Evolutionary conservation across 2,113 vertebrate species (phyloP), one percentile per base, ranked within the genome.

Genomic region (Opisthocomus hoazin): DNA sequence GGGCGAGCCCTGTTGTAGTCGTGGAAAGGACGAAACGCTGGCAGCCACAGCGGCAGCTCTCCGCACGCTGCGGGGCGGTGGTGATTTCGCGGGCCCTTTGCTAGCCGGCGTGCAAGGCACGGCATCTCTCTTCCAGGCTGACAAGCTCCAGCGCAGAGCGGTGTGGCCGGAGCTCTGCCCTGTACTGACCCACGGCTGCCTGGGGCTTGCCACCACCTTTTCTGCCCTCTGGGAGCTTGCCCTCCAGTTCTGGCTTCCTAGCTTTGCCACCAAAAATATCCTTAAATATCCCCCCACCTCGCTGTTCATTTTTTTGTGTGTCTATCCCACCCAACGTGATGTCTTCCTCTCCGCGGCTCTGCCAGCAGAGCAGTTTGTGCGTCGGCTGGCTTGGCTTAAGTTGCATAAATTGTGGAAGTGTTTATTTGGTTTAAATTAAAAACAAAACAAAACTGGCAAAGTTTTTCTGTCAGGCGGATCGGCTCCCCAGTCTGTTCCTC

Each of bases 391-490:
- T 93, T 95, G 78, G 87, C 89, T 90, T 81, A 29, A 3, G 5
- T 84, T 92, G 56, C 39, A 48, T 92, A 82, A 87, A 92, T 87
- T 89, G 61, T 15, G 16, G 39, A 92, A 92, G 83, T 87, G 90
- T 94, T 95, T 87, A 82, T 82, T 95, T 69, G 57, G 43, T 75
- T 94, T 94, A 89, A 91, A 91, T 92, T 78, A 91, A 81, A 96
- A 96, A 15, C 69, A 89, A 91, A 94, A 89, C 80, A 54, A 92
- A 81, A 74, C 64, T 60, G 77, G 60, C 84, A 36, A 69, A 10
- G 21, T 58, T 12, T 82, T 58, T 89, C n/a, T 51, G 18, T 75
- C 60, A 89, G 81, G 74, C 73, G 30, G 43, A 68, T 68, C 4
- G 3, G 51, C 45, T 94, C 26, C 54, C 16, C 9, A 6, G 39